Evolutionary conservation across 2,888 invertebrate species (phyloP), one percentile per base, ranked within the genome.

Genomic region (Helleia helle): DNA sequence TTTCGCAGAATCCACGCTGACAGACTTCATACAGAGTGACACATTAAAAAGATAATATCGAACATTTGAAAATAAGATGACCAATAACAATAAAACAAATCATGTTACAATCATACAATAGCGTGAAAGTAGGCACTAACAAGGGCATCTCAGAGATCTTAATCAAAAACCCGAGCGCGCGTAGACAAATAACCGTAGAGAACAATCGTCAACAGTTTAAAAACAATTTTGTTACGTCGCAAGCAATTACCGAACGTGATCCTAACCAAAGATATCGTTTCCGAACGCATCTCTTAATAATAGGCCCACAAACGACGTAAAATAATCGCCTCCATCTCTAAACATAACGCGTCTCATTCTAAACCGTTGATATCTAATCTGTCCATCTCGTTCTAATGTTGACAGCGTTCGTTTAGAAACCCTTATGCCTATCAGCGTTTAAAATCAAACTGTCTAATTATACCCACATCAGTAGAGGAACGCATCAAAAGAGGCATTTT

Each of bases 401-500:
- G 79, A 77, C 79, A 77, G 75, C 61, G 55, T 63, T 69, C 67
- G 69, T 71, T 74, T 64, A 65, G 65, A 68, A 70, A 70, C 71
- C 65, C 60, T 66, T 59, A 57, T 62, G 52, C 60, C 57, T 83
- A 81, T 81, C 81, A 66, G 64, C 63, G 57, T 71, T 72, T 62
- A 61, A 67, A 71, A 84, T 83, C 83, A 74, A 72, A 70, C 72
- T 70, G 71, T 70, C 76, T 84, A 83, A 83, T 83, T 83, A 81
- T 80, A 83, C 83, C 83, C 81, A 79, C 80, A 84, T 84, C 83
- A 80, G 66, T 69, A 59, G 63, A n/a, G n/a, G n/a, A 66, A 69
- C 74, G 72, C 70, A 68, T 73, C 71, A 72, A 71, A 75, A 70
- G 67, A 70, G 70, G 70, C 66, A 71, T 72, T 80, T 77, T 74